Base-by-base conservation (phyloP, 2,113 vertebrate species). In the Serinus canaria region DNA sequence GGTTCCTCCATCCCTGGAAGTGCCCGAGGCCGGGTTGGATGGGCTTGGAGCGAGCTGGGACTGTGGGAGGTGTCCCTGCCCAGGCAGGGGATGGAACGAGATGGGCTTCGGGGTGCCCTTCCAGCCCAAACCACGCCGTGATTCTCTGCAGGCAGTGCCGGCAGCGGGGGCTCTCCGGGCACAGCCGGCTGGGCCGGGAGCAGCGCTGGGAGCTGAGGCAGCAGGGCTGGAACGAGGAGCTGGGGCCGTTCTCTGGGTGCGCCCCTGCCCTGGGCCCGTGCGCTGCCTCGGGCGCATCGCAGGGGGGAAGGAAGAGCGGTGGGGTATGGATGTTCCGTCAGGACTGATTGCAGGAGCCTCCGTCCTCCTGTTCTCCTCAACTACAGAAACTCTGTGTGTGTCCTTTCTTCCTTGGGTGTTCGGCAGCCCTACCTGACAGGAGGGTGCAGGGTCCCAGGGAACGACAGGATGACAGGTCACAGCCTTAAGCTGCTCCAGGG, bases 291-390 rank as follows among this genome's bases (percentile, higher is more conserved):
- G 58, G 2, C 22, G 2, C 63, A 3, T 4, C 2, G 5, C 53
- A 3, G 28, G 15, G 60, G 7, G 30, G 11, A 55, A 21, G 53
- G 9, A 23, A 4, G 28, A 4, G n/a, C 8, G 56, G 7, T 39
- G 4, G 2, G 22, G 13, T 5, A 0, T 0, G 74, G 43, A 30
- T 6, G 17, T 1, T 2, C 30, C 9, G 0, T 11, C n/a, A 17
- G 35, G 12, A 17, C 7, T 4, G 9, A 4, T 1, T 1, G 66
- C 52, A 5, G 22, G 24, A 82, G 19, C 77, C 53, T n/a, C 5
- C 0, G 1, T 13, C 55, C 53, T 35, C 11, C n/a, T 19, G 7
- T 10, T 35, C 50, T 25, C 10, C 55, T 30, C 8, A 50, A 1
- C 44, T 15, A 0, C 1, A 2, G 6, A 35, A 81, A 39, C 43